phyloP scores from a whole-genome alignment of 2,888 invertebrate genomes.

The Stratiomys singularior region DNA sequence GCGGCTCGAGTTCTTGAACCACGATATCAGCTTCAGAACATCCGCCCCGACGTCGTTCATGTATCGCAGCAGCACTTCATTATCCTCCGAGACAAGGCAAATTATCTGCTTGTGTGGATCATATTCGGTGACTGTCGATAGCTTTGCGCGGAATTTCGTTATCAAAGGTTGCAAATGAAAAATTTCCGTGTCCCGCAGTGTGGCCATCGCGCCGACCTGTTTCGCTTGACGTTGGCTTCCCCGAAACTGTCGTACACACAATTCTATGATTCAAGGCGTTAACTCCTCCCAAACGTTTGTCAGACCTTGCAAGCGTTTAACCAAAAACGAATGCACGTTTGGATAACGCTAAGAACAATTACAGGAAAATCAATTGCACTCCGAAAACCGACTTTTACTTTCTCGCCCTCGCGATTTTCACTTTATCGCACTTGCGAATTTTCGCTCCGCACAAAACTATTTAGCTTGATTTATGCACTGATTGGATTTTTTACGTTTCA shows the following conservation, averaged over 20 bases:
- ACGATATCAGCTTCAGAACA: conserved; percentile 63
- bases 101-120: conserved; percentile 62
- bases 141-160: conserved; percentile 63
- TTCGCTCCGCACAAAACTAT: not conserved
- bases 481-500: conserved; percentile 32
- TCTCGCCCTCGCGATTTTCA: not conserved
- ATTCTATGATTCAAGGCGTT: not conserved
- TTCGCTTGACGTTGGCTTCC: not conserved
- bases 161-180: conserved; percentile 63
- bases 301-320: no score
- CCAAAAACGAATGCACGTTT: no score
- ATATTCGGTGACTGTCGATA: conserved; percentile 62
- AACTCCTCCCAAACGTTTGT: not conserved
- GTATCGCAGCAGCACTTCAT: conserved; percentile 64
- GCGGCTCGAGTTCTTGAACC: conserved; percentile 62
- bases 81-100: conserved; percentile 63
- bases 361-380: not conserved
- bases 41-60: conserved; percentile 60
- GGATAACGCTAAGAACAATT: not conserved
- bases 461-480: not conserved
- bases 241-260: not conserved
- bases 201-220: conserved; percentile 47
- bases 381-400: conserved; percentile 16
- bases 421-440: not conserved
- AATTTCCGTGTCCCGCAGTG: conserved; percentile 58